Base-by-base conservation (phyloP, 2,113 vertebrate genomes). In the Galeopterus variegatus region DNA sequence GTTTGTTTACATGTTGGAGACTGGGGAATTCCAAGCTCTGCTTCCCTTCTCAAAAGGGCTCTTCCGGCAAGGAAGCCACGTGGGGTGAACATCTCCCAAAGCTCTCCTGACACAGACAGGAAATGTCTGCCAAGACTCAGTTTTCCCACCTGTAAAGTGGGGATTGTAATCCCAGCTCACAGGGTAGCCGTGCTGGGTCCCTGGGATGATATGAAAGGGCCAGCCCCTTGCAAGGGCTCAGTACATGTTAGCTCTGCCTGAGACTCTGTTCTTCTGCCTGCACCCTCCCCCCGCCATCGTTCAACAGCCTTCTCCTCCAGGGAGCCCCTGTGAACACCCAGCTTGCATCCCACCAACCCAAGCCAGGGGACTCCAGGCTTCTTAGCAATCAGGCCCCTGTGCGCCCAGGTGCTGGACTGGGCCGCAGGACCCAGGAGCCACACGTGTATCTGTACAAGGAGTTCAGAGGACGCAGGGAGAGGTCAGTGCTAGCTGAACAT, bases 1-100 rank as follows among this genome's bases (percentile, higher is more conserved):
- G 86, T 79, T 8, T 4, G 9, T 84, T 95, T 92, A 67, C 62
- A 3, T 41, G 72, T 1, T 8, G 6, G n/a, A 70, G 36, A 48
- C 19, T 70, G 92, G 95, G 91, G 70, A 95, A 94, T 76, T 76
- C 88, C 79, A 91, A 60, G 50, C 26, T 62, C 52, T 6, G 33
- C 70, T 97, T 93, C 64, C 86, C 73, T 75, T 97, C 70, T 82
- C 26, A 33, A 64, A 86, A 54, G 48, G 73, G 69, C 6, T 54
- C 65, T 65, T 86, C 73, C 14, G 1, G 54, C 41, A 58, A 62
- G 69, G 82, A 93, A 76, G 28, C 8, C 67, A 60, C 21, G 12
- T 26, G 5, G 12, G 13, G 69, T 24, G 50, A 60, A 83, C 62
- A 26, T 21, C 18, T 65, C 58, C 72, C 5, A 41, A 62, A 26